Base-by-base conservation (phyloP, 2,113 vertebrate genomes). In the Sphaerodactylus townsendi region DNA sequence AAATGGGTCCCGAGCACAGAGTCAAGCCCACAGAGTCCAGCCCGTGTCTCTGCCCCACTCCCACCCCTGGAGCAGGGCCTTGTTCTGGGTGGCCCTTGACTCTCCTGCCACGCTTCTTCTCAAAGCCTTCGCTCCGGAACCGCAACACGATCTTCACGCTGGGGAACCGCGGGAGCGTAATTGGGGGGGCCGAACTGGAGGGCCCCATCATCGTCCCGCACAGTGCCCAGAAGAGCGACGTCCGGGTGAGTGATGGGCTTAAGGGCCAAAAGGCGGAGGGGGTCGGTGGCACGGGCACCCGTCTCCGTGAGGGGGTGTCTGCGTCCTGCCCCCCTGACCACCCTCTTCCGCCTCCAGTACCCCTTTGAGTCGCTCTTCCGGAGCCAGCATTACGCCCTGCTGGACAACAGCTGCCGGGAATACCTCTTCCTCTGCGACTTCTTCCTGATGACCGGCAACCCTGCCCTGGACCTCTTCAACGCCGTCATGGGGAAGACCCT, bases 91-190 rank as follows among this genome's bases (percentile, higher is more conserved):
- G 76, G 48, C 82, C 93, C 96, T 91, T 97, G 90, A 97, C 95
- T 62, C 44, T 83, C 79, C 84, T 91, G 1, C 11, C 94, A 98
- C 94, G 98, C 19, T 98, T 99, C 93, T 99, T 99, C 94, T 98
- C 98, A 2, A 99, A 98, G 86, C 98, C 98, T 0, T 97, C 97
- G 0, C 93, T 99, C 85, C 97, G 97, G 84, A 98, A 96, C 94
- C 96, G 98, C 89, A 98, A 99, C 94, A 99, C 98, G 19, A 97
- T 98, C 87, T 99, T 99, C 92, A 99, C 98, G 0, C 69, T 99
- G 79, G 98, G 98, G 19, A 98, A 98, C 94, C 89, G 98, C 6
- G 98, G 97, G 77, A 86, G 95, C 1, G 96, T 99, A 53, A 96
- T 99, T 85, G 96, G 95, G 46, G 82, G 97, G 0, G 90, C 96